phyloP scores from a whole-genome alignment of 2,797 vertebrate species.

The Margarornis squamiger region DNA sequence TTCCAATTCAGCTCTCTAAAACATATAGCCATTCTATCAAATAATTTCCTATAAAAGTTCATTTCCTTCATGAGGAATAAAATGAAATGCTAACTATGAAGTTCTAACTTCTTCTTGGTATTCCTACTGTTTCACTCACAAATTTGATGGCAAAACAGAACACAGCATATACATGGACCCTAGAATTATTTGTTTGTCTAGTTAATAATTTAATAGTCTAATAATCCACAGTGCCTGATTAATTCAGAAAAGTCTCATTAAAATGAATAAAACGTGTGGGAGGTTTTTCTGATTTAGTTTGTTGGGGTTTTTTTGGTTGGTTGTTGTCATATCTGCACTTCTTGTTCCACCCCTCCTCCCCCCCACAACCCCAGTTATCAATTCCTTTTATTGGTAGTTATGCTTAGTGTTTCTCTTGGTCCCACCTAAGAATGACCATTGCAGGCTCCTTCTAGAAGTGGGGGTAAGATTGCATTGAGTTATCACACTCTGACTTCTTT shows the following conservation, averaged over 20 bases:
- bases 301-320: too few relatives aligned
- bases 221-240: neutral
- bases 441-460: neutral
- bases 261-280: neutral
- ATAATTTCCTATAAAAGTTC: neutral
- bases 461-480: neutral
- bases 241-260: neutral
- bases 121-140: neutral
- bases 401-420: neutral
- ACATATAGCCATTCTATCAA: neutral
- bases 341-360: neutral
- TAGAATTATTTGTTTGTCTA: neutral
- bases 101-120: neutral
- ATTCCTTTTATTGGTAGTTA: neutral
- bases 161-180: neutral
- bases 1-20: neutral
- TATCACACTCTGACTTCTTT: neutral
- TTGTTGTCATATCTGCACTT: neutral
- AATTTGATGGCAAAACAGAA: neutral
- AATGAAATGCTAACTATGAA: neutral
- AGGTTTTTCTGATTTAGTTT: neutral
- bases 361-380: fast-evolving
- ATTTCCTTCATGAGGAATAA: neutral
- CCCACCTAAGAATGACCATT: neutral
- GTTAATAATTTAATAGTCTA: neutral